Evolutionary conservation across 1,140 invertebrate genomes (phyloP), one percentile per base, ranked within the genome.

Genomic region (Tetragnatha versicolor): DNA sequence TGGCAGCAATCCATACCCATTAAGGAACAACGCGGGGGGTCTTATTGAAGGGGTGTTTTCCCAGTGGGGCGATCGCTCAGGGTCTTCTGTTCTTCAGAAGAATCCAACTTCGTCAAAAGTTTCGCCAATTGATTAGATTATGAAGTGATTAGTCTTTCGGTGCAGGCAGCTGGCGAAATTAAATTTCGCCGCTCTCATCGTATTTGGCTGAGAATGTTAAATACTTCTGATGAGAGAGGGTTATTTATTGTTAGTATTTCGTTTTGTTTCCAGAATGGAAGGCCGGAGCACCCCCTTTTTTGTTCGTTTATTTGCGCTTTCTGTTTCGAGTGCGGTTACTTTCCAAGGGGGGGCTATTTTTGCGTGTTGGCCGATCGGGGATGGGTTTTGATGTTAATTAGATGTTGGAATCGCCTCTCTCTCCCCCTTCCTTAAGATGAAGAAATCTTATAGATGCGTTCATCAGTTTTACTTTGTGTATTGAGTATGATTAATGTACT

Each of bases 61-160:
- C 73, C 73, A 53, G n/a, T 31, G 73, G 73, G 73, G 25, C 73
- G 29, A 77, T 77, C 73, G 45, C 61, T 77, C 73, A 77, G 58
- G 31, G 60, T 70, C 20, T n/a, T 9, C 27, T 61, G 53, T 77
- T 49, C 42, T 66, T 53, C 42, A 22, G 45, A 66, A 55, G 73
- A 51, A 65, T 55, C 73, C 49, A 77, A 77, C 73, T 77, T 77
- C 73, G 73, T 77, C 73, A 77, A 77, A 77, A 77, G 73, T 77
- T 77, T 66, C 73, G 60, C 61, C 73, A 51, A 65, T 65, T 77
- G 73, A 77, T 77, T 77, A 66, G 61, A 77, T 77, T 77, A 77
- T 31, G 47, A n/a, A 51, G 47, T 77, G 73, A 77, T 77, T 77
- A 77, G 73, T 77, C 73, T 77, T 77, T 55, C 39, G 27, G 42